phyloP scores from a whole-genome alignment of 1,140 invertebrate species.

The Telenomus remus region DNA sequence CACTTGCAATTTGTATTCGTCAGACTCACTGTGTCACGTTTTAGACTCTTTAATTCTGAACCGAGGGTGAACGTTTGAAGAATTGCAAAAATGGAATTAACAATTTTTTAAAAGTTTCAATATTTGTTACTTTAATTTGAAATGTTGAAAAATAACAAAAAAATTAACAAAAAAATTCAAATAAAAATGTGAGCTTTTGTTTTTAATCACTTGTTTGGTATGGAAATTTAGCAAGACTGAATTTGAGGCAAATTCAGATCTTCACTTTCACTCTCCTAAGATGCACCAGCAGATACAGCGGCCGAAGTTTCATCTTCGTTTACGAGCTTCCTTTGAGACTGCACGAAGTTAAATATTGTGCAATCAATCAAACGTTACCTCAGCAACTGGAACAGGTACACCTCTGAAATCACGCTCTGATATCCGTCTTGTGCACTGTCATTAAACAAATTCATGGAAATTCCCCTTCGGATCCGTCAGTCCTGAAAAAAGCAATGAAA shows the following conservation, averaged over 20 bases:
- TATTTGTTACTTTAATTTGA: no score
- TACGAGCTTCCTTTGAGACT: conserved; percentile 39
- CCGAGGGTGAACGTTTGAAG: no score
- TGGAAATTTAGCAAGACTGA: conserved; percentile 25
- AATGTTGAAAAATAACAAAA: no score
- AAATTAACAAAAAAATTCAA: no score
- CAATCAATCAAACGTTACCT: conserved; percentile 63
- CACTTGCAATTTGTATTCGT: no score
- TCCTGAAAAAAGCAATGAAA: conserved; percentile 1
- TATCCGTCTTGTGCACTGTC: conserved; percentile 32
- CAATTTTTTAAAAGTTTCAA: no score
- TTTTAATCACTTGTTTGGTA: no score
- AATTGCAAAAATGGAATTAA: no score
- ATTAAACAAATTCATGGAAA: conserved; percentile 32
- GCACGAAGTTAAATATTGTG: conserved; percentile 47
- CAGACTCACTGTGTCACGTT: no score
- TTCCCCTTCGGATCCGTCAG: no score
- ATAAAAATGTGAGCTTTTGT: no score
- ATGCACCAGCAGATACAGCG: conserved; percentile 59
- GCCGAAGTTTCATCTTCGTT: conserved; percentile 54
- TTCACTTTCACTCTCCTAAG: conserved; percentile 68
- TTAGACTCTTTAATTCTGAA: no score
- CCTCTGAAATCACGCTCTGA: conserved; percentile 44
- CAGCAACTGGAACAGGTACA: conserved; percentile 52
- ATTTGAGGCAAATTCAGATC: conserved; percentile 43